Base-by-base conservation (phyloP, 1,140 invertebrate genomes). In the Adoxophyes honmai region DNA sequence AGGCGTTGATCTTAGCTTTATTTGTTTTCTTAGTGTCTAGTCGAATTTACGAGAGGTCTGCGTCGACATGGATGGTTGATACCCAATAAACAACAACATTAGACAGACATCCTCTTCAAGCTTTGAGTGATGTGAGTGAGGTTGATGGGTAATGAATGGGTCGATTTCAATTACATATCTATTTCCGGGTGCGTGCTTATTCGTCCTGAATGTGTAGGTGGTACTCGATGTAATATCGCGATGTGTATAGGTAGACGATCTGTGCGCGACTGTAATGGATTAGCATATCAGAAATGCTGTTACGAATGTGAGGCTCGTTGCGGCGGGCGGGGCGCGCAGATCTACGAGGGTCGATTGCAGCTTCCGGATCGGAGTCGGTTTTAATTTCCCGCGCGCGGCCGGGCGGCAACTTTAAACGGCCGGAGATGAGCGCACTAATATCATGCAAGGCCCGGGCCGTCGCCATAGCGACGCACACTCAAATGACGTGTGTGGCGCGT, bases 391-490 rank as follows among this genome's bases (percentile, higher is more conserved):
- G 75, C 75, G 74, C 72, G 66, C 62, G 62, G 66, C 69, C 21
- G 21, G 68, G 68, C 57, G 53, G 53, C 55, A 79, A 82, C 71
- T 81, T 82, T 87, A 82, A 85, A 86, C 81, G 78, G 66, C 75
- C 80, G 80, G 81, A 84, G 81, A 87, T 84, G 82, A 86, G 78
- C 81, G 80, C 76, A 83, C 82, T 87, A 87, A 87, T 87, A 87
- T 87, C 79, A 87, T 87, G 84, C 84, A 86, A 73, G 82, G 75
- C 81, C 82, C 81, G 81, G 81, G 81, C 84, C 82, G 84, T 87
- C 81, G 79, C 81, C 81, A 87, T 87, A 78, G 82, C 79, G 75
- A 87, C 82, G 82, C 80, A 78, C 80, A 75, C 78, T 77, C 75
- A 79, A 73, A 79, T 79, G 80, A 79, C 78, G 83, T 81, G 82